Base-by-base conservation (phyloP, 1,140 invertebrate species). In the Potamilus streckersoni region DNA sequence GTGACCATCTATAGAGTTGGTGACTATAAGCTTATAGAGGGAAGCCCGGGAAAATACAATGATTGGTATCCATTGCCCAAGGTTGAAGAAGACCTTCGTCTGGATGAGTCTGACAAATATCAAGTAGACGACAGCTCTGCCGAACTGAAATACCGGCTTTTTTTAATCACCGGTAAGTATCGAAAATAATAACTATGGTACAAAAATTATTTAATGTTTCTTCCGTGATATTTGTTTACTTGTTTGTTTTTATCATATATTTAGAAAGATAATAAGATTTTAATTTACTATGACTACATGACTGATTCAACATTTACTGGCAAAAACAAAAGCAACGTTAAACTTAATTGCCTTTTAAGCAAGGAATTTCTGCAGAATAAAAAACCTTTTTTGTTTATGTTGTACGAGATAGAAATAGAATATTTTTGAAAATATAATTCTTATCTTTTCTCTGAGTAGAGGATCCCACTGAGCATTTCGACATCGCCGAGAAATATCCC, bases 11-110 rank as follows among this genome's bases (percentile, higher is more conserved):
- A 19, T 23, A 75, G 79, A 38, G 61, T 74, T 23, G 79, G 79
- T 20, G 66, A 80, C 17, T 80, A 78, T 58, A 80, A 80, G 69
- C 64, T 80, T n/a, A 78, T 78, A n/a, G 68, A 73, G 11, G 79
- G 79, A 17, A 74, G 56, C 65, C 79, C 79, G 19, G 79, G 79
- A 16, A 17, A 65, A 49, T 80, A 74, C 65, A 78, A 74, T 31
- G 73, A 73, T 61, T 80, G 79, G 79, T 80, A 80, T 55, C 79
- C 75, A 17, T 68, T 58, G 23, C 68, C 64, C 19, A 71, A 72
- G 14, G 70, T 71, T 55, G 69, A 70, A 14, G 72, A 70, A 38
- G 73, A 77, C 65, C 38, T 58, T 8, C 67, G n/a, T 65, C 63
- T 68, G 38, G 75, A 63, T 19, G 56, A 60, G 57, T 59, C 63